Conservation (phyloP, 2,113 vertebrate species). For the Xiphias gladius region DNA sequence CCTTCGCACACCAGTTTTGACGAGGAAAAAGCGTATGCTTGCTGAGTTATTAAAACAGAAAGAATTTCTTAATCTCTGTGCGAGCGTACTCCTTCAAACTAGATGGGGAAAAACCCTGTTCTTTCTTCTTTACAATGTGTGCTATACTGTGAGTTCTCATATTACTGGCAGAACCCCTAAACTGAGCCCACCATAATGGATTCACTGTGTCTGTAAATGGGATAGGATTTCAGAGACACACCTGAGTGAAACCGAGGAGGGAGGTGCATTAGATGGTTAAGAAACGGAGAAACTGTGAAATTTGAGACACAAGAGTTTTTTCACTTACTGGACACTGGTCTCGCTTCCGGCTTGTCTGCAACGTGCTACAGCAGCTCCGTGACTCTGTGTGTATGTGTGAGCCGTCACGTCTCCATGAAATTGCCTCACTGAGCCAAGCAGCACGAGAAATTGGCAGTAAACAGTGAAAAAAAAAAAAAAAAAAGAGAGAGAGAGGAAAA, state of each 20-base stretch:
- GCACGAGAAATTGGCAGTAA: background rate
- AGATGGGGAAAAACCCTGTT: background rate
- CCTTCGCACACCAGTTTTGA: background rate
- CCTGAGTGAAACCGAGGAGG: slow-evolving; percentile 43
- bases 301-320: accelerated
- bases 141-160: slow-evolving; percentile 8
- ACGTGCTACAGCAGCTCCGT: slow-evolving; percentile 11
- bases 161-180: slow-evolving; percentile 7
- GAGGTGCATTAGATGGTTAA: background rate
- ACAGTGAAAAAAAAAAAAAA: background rate
- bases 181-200: slow-evolving; percentile 49
- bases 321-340: background rate
- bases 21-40: background rate
- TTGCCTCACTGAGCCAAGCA: slow-evolving; percentile 13
- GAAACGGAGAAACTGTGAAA: background rate
- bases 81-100: background rate
- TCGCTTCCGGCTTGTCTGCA: background rate
- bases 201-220: slow-evolving; percentile 51
- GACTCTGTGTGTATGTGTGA: slow-evolving; percentile 28
- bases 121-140: slow-evolving; percentile 15
- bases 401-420: slow-evolving; percentile 54
- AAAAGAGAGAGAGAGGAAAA: too few species aligned
- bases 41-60: slow-evolving; percentile 21
- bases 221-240: slow-evolving; percentile 60
- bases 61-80: slow-evolving; percentile 11